Evolutionary conservation across 2,797 vertebrate genomes (phyloP).

Genomic region (Rhabdomys pumilio): DNA sequence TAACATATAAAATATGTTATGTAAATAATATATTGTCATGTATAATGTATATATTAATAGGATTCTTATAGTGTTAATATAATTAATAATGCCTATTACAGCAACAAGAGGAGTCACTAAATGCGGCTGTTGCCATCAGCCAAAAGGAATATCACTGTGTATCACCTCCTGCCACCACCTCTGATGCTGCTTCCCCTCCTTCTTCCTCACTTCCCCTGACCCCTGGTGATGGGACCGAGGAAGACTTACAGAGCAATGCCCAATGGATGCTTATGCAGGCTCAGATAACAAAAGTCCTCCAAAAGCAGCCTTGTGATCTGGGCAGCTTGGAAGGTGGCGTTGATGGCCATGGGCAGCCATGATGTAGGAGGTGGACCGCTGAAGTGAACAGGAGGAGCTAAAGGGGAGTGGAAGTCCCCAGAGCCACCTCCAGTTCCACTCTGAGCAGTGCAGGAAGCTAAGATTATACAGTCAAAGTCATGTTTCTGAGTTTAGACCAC

Average conservation of each 20-base stretch:
- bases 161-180: neutral
- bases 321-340: neutral
- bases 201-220: neutral
- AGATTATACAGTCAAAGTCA: neutral
- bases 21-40: neutral
- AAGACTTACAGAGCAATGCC: neutral
- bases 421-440: neutral
- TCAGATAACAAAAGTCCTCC: neutral
- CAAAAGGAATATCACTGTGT: neutral
- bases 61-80: neutral
- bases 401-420: neutral
- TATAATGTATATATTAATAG: neutral
- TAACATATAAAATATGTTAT: neutral
- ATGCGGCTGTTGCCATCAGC: neutral
- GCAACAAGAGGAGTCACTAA: neutral
- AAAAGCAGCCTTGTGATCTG: neutral
- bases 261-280: neutral
- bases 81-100: neutral
- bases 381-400: neutral
- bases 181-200: no score
- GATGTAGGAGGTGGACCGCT: neutral
- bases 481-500: neutral
- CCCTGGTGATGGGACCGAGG: neutral
- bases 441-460: neutral
- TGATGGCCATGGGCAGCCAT: neutral